Evolutionary conservation across 2,797 vertebrate species (phyloP), one percentile per base, ranked within the genome.

Genomic region (Psittacula echo): DNA sequence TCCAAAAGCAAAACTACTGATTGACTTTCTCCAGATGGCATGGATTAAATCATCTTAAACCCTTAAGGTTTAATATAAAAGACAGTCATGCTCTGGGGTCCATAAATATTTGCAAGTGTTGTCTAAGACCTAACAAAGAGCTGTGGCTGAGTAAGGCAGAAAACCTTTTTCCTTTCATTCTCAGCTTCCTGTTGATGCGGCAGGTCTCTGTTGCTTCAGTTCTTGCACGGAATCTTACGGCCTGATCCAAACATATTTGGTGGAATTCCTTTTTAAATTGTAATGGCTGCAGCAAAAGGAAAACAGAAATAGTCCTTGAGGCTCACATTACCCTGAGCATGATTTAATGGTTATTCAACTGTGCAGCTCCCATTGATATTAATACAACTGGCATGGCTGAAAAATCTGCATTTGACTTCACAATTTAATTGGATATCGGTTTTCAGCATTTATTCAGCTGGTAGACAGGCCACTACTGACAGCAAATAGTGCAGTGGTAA

Each of bases 1-100:
- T 94, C 27, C 29, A 92, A 89, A 87, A 75, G 30, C 37, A 83
- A 84, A 95, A 94, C 18, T 67, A 54, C 21, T 56, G 20, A 87
- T 41, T 68, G 23, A 77, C 44, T 83, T 95, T 79, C 53, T 91
- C 21, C 48, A 87, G 13, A 39, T 45, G 12, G 12, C 10, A 85
- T 16, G 44, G 34, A 50, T 58, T 73, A 86, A 58, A 68, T 85
- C 15, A 24, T 73, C 67, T 67, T 67, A 83, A 85, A 61, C 18
- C 5, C 18, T 80, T 61, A 60, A 71, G 13, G 7, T 70, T 92
- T 78, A 70, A 54, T 82, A 71, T 8, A 39, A 90, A 92, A 70
- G n/a, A 1, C 11, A 51, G 10, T 23, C 81, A 51, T 53, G 5
- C 2, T 81, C 32, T 53, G n/a, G 32, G 13, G 3, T 32, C 11